Base-by-base conservation (phyloP, 2,888 invertebrate genomes). In the Thumatha senex region DNA sequence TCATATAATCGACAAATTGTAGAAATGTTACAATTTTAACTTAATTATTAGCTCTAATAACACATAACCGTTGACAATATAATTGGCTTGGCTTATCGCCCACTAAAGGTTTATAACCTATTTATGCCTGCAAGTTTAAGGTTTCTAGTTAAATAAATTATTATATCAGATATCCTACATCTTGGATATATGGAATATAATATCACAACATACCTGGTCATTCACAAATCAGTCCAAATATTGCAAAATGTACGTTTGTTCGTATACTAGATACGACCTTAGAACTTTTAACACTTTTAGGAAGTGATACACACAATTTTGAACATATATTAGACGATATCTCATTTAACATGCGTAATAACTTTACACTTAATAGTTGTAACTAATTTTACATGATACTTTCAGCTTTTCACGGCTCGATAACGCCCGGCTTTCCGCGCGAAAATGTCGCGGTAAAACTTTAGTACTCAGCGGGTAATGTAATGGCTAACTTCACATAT, bases 361-460 rank as follows among this genome's bases (percentile, higher is more conserved):
- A 59, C 59, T 59, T 68, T 68, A 68, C 71, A 78, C 69, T 65
- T 67, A 58, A 38, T 63, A 58, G 57, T 67, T 73, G 72, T 74
- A 67, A 59, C 67, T 67, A 67, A 69, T 66, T 76, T 76, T 78
- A 74, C 70, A 82, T 75, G 74, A 70, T 79, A 78, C 75, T 86
- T 86, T 82, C 72, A 84, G 82, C 73, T 88, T 89, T 90, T 87
- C 86, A 89, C 88, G 87, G 89, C 89, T 90, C 84, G 82, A 89
- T 91, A 89, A 89, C 89, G 90, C 87, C 90, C 89, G 89, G 89
- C 91, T 88, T 91, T 89, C 90, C 92, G 92, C 92, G 92, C 92
- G 92, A 91, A 90, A 92, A 92, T 90, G 89, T 90, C 90, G 92
- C 92, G 91, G 88, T 89, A 87, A 91, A 88, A 86, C 82, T 82